Conservation (phyloP, 2,797 vertebrate species). For the Pipistrellus nathusii region DNA sequence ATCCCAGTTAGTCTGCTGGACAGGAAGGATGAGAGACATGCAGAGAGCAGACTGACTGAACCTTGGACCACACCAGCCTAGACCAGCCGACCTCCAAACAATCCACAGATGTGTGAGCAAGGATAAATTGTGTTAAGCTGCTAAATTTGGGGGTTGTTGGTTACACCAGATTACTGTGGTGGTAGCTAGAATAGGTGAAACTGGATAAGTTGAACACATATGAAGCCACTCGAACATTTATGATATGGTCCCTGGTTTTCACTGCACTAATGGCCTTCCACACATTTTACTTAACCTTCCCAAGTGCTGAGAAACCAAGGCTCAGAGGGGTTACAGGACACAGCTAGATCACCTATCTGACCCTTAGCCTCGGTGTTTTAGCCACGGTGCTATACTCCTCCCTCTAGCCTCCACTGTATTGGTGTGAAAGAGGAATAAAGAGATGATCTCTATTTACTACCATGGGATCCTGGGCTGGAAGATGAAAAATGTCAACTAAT, state of each 20-base stretch:
- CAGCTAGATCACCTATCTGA: neutral
- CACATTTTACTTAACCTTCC: neutral
- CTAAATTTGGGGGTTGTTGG: neutral
- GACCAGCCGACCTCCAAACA: neutral
- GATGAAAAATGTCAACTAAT: neutral
- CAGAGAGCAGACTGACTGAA: neutral
- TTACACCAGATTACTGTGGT: neutral
- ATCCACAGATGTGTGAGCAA: neutral
- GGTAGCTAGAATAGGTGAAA: neutral
- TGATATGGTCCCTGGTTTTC: neutral
- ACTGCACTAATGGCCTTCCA: neutral
- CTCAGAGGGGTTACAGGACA: neutral
- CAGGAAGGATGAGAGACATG: neutral
- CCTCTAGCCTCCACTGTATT: neutral
- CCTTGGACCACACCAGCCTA: neutral
- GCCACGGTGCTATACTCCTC: neutral
- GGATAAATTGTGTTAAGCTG: neutral
- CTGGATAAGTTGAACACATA: neutral
- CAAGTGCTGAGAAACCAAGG: neutral
- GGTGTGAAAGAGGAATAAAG: neutral
- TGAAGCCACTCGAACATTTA: neutral
- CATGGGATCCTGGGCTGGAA: neutral
- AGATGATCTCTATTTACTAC: neutral
- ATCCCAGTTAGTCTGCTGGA: too few relatives aligned
- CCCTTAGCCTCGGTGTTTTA: neutral